Conservation (phyloP, 2,888 invertebrate species). For the Mechanitis messenoides region DNA sequence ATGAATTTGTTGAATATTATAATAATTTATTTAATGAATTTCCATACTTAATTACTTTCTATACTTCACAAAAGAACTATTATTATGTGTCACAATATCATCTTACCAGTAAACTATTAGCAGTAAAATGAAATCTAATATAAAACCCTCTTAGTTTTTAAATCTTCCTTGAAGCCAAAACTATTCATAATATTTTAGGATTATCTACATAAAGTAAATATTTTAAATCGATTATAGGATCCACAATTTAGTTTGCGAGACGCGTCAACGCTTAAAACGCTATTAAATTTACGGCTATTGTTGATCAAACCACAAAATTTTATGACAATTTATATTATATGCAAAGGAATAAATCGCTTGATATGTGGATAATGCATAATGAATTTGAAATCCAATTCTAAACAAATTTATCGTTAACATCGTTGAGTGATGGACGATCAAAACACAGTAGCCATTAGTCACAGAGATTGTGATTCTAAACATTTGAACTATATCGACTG, state of each 20-base stretch:
- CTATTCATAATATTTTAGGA: too few species aligned
- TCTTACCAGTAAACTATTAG: background rate
- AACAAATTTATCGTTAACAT: background rate
- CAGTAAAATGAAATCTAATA: too few species aligned
- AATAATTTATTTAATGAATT: too few species aligned
- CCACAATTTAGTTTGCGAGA: conserved; percentile 44
- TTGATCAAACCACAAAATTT: conserved; percentile 15
- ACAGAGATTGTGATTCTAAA: too few species aligned
- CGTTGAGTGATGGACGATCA: background rate
- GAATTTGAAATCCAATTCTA: conserved; percentile 1
- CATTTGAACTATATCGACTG: too few species aligned
- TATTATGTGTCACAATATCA: too few species aligned
- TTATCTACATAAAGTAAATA: conserved; percentile 27
- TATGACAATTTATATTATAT: conserved; percentile 4
- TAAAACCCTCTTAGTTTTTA: too few species aligned
- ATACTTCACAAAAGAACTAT: too few species aligned
- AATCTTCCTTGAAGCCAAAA: too few species aligned
- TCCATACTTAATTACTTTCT: too few species aligned
- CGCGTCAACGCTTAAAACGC: conserved; percentile 38
- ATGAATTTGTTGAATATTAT: too few species aligned
- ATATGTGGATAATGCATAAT: conserved; percentile 1
- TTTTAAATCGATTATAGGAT: conserved; percentile 40
- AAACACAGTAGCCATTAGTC: too few species aligned
- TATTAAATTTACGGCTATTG: conserved; percentile 43
- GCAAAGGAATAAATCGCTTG: conserved; percentile 2